These are phyloP conservation scores for Dinoponera quadriceps DNA, from an alignment of 1,140 invertebrate species.

Conservation along the genomic window DNA sequence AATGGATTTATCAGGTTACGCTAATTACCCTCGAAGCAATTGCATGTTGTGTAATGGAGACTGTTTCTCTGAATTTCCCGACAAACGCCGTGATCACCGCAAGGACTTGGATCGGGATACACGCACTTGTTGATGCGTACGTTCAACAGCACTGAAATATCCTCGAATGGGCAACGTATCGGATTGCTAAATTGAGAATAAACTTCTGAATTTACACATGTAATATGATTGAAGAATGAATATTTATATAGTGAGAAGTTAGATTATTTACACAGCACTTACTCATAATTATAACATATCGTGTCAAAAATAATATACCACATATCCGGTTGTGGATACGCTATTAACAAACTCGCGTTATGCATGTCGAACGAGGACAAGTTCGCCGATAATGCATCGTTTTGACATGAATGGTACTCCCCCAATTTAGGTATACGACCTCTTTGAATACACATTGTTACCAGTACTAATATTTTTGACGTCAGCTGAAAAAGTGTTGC, in stretches of 20 bases:
- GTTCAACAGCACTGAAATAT: conserved; percentile 86
- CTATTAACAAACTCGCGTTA: conserved; percentile 82
- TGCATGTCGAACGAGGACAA: conserved; percentile 78
- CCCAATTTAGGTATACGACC: conserved; percentile 80
- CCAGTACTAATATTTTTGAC: conserved; percentile 79
- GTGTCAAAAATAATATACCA: conserved; percentile 86
- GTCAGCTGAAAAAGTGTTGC: conserved; percentile 75
- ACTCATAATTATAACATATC: conserved; percentile 82
- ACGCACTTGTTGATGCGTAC: conserved; percentile 85
- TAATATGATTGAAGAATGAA: too few species aligned
- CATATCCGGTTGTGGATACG: conserved; percentile 86
- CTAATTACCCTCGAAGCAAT: conserved; percentile 85
- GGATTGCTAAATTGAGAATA: conserved; percentile 71
- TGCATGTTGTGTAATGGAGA: conserved; percentile 85
- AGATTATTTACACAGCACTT: conserved; percentile 20
- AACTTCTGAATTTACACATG: conserved; percentile 33
- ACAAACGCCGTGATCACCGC: conserved; percentile 85
- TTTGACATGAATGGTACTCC: conserved; percentile 79
- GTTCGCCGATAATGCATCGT: conserved; percentile 78
- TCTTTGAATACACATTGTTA: conserved; percentile 82
- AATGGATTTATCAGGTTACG: too few species aligned
- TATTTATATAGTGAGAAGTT: too few species aligned
- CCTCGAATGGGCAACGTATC: conserved; percentile 80
- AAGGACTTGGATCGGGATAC: conserved; percentile 82
- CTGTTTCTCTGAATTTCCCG: conserved; percentile 86